A percentile compares a stretch with the other conserved stretches of the same genome.
phyloP scores from a whole-genome alignment of 2,113 vertebrate genomes.

The Xyliphius kryptos region DNA sequence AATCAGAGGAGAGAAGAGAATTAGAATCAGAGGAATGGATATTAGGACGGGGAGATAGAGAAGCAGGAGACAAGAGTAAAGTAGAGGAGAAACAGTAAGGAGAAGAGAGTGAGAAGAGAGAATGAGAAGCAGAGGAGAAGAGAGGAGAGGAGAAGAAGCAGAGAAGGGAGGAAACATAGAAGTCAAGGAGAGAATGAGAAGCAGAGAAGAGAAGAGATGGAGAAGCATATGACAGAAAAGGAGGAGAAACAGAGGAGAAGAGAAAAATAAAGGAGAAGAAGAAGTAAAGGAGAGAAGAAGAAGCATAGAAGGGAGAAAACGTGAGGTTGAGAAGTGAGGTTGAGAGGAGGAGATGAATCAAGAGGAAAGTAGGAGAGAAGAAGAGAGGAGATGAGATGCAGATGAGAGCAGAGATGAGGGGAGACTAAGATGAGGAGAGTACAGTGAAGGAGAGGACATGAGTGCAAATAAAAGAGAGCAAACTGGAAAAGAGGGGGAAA shows the following conservation, averaged over 20 bases:
- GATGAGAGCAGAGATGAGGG: not conserved
- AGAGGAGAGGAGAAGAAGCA: not conserved
- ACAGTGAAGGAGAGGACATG: too few relatives aligned
- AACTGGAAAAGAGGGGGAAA: too few relatives aligned
- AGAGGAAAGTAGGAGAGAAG: not conserved
- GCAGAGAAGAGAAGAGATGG: not conserved
- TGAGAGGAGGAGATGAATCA: not conserved
- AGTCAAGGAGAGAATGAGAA: too few relatives aligned
- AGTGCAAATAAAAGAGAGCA: too few relatives aligned
- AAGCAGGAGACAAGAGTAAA: too few relatives aligned
- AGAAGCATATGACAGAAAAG: too few relatives aligned
- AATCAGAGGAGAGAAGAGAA: slow-evolving; percentile 10
- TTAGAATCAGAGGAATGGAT: slow-evolving; percentile 39
- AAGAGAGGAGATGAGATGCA: not conserved
- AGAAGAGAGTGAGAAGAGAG: not conserved
- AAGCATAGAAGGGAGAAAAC: not conserved
- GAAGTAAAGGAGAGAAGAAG: slow-evolving; percentile 45
- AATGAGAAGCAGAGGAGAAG: too few relatives aligned
- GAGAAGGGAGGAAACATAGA: too few relatives aligned
- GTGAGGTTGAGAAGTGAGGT: not conserved
- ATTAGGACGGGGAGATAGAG: slow-evolving; percentile 27
- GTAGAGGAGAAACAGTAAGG: not conserved
- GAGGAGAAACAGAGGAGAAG: not conserved
- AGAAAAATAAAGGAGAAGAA: slow-evolving; percentile 25
- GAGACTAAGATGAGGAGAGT: not conserved